Percentiles rank a stretch among this genome's conserved stretches.
Evolutionary conservation across 2,797 vertebrate genomes (phyloP).

Genomic region (Stomatorhinus walkeri): DNA sequence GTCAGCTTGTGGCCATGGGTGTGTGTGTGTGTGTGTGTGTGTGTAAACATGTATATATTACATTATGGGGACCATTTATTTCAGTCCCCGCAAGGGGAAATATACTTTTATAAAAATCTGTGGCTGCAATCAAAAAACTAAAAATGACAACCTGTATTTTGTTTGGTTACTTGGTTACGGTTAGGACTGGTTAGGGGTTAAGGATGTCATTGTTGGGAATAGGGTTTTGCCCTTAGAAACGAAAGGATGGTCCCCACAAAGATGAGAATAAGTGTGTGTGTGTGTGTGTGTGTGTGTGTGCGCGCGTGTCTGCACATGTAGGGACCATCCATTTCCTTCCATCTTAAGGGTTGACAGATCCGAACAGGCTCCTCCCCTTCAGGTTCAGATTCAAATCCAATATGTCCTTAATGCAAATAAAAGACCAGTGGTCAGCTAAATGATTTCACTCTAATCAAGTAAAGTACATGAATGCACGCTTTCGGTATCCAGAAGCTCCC

Average conservation of each 20-base stretch:
- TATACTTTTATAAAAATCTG: too few relatives aligned
- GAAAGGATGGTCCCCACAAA: too few relatives aligned
- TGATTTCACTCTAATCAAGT: background rate
- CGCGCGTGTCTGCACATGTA: background rate
- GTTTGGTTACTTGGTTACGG: too few relatives aligned
- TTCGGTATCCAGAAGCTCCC: background rate
- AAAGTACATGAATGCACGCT: background rate
- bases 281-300: background rate
- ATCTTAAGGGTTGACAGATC: background rate
- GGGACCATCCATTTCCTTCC: background rate
- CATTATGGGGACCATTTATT: too few relatives aligned
- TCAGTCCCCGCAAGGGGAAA: too few relatives aligned
- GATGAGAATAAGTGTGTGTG: background rate
- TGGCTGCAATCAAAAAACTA: too few relatives aligned
- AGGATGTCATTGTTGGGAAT: too few relatives aligned
- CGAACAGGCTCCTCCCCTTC: background rate
- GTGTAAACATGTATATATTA: background rate
- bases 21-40: constrained; percentile 1
- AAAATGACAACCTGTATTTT: too few relatives aligned
- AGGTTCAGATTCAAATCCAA: background rate
- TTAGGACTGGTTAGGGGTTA: too few relatives aligned
- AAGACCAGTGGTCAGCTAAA: background rate
- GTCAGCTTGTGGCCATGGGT: background rate
- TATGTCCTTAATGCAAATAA: background rate
- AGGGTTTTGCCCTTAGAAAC: too few relatives aligned